Conservation (phyloP, 2,113 vertebrate species). For the Poecilia latipinna region DNA sequence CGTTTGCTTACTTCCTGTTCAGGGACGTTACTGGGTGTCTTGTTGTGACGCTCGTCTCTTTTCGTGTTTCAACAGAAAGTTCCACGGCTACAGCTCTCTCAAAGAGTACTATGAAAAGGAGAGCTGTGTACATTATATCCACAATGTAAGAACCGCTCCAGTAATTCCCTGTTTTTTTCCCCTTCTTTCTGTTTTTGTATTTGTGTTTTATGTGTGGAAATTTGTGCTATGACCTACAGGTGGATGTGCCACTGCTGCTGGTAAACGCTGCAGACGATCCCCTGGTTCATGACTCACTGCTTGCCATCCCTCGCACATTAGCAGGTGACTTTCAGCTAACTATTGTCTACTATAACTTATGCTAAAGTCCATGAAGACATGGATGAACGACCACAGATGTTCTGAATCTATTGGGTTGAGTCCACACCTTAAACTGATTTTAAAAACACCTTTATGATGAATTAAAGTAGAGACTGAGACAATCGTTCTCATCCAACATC, state of each 20-base stretch:
- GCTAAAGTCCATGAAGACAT: too few relatives aligned
- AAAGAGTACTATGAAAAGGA: constrained; percentile 99
- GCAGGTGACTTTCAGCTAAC: constrained; percentile 83
- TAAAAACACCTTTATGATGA: too few relatives aligned
- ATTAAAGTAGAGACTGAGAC: too few relatives aligned
- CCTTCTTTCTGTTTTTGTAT: background rate
- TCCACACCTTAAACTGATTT: too few relatives aligned
- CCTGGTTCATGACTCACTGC: constrained; percentile 92
- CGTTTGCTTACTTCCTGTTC: background rate
- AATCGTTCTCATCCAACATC: too few relatives aligned
- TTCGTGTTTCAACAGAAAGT: constrained; percentile 84
- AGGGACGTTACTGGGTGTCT: background rate
- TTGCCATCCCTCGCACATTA: constrained; percentile 95
- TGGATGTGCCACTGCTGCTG: constrained; percentile 92
- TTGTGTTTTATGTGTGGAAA: constrained; percentile 1
- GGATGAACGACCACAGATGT: too few relatives aligned
- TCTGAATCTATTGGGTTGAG: too few relatives aligned
- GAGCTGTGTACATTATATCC: constrained; percentile 94
- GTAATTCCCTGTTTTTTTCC: too few relatives aligned
- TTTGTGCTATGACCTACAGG: constrained; percentile 71
- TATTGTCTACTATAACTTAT: too few relatives aligned
- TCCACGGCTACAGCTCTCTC: constrained; percentile 92
- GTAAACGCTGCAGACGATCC: constrained; percentile 97
- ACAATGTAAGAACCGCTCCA: constrained; percentile 84
- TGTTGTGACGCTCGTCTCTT: background rate